Conservation (phyloP, 1,140 invertebrate species). For the Choristoneura fumiferana region DNA sequence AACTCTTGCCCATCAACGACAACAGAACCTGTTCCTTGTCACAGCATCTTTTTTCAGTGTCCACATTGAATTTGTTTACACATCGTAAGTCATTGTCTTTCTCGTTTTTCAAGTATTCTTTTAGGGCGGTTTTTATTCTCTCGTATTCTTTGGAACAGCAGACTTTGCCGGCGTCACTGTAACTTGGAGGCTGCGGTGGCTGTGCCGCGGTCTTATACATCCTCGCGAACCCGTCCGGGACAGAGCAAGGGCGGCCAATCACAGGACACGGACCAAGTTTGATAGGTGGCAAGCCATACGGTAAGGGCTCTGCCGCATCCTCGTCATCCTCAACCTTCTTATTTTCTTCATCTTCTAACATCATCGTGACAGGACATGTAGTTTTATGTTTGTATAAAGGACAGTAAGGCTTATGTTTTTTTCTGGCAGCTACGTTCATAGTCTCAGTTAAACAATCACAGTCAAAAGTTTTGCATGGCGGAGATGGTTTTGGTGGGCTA, state of each 20-base stretch:
- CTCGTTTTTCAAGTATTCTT: slow-evolving; percentile 60
- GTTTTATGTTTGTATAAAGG: slow-evolving; percentile 61
- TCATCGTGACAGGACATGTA: slow-evolving; percentile 63
- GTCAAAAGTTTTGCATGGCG: slow-evolving; percentile 62
- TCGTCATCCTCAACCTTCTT: slow-evolving; percentile 59
- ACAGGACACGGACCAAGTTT: slow-evolving; percentile 67
- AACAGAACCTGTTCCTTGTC: slow-evolving; percentile 59
- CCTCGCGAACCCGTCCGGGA: slow-evolving; percentile 67
- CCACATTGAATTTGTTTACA: slow-evolving; percentile 62
- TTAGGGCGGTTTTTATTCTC: slow-evolving; percentile 66
- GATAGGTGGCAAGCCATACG: slow-evolving; percentile 66
- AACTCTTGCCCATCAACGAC: slow-evolving; percentile 52
- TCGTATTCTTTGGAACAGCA: slow-evolving; percentile 71
- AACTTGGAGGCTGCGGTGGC: slow-evolving; percentile 53
- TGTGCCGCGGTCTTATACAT: slow-evolving; percentile 65
- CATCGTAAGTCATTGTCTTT: slow-evolving; percentile 63
- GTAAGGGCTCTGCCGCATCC: slow-evolving; percentile 55
- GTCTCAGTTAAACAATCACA: slow-evolving; percentile 64
- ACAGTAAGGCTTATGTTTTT: slow-evolving; percentile 60
- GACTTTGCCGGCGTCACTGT: slow-evolving; percentile 64
- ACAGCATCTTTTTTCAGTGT: slow-evolving; percentile 65
- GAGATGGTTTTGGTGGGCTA: slow-evolving; percentile 54
- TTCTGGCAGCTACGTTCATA: slow-evolving; percentile 47
- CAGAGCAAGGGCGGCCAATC: slow-evolving; percentile 61
- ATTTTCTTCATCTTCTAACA: slow-evolving; percentile 55